Evolutionary conservation across 2,888 invertebrate genomes (phyloP).

Genomic region (Drosophila longiperda): DNA sequence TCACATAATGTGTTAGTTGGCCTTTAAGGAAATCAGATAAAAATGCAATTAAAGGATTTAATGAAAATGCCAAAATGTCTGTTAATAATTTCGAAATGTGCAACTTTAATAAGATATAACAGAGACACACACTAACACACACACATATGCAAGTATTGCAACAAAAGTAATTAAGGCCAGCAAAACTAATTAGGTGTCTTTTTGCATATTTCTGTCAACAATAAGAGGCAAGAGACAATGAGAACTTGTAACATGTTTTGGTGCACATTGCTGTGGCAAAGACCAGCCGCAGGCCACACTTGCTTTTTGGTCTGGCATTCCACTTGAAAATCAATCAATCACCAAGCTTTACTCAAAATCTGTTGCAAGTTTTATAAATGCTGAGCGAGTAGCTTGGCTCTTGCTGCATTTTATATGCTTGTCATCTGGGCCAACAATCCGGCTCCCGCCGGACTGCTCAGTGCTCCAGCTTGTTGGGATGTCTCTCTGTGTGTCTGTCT

Average conservation of each 20-base stretch:
- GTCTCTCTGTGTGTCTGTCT: constrained; percentile 5
- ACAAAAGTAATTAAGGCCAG: constrained; percentile 38
- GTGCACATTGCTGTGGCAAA: constrained; percentile 28
- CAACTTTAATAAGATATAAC: constrained; percentile 30
- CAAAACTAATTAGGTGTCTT: constrained; percentile 38
- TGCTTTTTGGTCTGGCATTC: constrained; percentile 10
- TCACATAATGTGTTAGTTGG: constrained; percentile 46
- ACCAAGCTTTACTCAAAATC: constrained; percentile 27
- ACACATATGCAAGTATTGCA: background rate
- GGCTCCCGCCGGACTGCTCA: background rate
- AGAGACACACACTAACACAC: background rate
- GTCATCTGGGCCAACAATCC: constrained; percentile 40
- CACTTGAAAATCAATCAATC: constrained; percentile 64
- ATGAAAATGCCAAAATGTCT: constrained; percentile 40
- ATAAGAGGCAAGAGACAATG: constrained; percentile 19
- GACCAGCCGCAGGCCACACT: constrained; percentile 12
- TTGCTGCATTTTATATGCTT: constrained; percentile 63
- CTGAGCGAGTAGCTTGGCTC: constrained; percentile 30
- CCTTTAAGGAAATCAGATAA: constrained; percentile 28
- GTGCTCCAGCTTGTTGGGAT: constrained; percentile 12
- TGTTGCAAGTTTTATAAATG: constrained; percentile 65
- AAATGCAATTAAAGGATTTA: constrained; percentile 54
- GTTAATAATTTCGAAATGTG: constrained; percentile 32
- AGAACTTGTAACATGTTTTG: constrained; percentile 21
- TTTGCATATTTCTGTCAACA: constrained; percentile 45